A percentile compares a stretch with the other conserved stretches of the same genome.
Conservation (phyloP, 1,140 invertebrate genomes). For the Coenobita brevimanus region DNA sequence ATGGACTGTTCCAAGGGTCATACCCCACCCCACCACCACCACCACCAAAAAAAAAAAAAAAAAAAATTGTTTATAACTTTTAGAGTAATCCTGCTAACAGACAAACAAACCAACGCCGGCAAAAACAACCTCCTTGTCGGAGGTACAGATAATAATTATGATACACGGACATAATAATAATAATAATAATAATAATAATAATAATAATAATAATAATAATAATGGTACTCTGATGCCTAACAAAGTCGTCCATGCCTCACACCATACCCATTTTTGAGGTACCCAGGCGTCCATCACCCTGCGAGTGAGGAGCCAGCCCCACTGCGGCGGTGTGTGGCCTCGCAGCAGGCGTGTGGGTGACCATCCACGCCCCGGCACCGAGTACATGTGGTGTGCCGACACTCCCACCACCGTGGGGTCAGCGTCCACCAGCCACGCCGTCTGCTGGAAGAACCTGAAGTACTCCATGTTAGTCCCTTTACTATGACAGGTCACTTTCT, state of each 20-base stretch:
- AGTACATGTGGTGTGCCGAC: slow-evolving; percentile 15
- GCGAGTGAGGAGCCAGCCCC: slow-evolving; percentile 33
- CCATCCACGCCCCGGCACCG: slow-evolving; percentile 14
- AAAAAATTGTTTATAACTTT: no score
- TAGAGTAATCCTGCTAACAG: no score
- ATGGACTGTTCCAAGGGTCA: no score
- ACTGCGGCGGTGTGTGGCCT: slow-evolving; percentile 36
- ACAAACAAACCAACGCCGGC: no score
- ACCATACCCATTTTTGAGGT: slow-evolving; percentile 38
- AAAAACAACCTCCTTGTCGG: no score
- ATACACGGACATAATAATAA: no score
- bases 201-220: no score
- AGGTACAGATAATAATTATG: no score
- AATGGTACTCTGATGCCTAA: no score
- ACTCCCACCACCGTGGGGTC: slow-evolving; percentile 32
- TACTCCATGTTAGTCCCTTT: background rate
- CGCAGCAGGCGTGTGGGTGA: slow-evolving; percentile 21
- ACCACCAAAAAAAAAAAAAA: no score
- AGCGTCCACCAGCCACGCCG: slow-evolving; percentile 13
- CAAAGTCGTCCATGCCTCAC: background rate
- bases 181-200: no score
- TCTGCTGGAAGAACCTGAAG: slow-evolving; percentile 51
- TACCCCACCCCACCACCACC: no score
- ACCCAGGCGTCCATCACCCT: slow-evolving; percentile 27
- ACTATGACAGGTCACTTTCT: background rate